phyloP scores from a whole-genome alignment of 2,888 invertebrate genomes.

The Teleiodes luculella region DNA sequence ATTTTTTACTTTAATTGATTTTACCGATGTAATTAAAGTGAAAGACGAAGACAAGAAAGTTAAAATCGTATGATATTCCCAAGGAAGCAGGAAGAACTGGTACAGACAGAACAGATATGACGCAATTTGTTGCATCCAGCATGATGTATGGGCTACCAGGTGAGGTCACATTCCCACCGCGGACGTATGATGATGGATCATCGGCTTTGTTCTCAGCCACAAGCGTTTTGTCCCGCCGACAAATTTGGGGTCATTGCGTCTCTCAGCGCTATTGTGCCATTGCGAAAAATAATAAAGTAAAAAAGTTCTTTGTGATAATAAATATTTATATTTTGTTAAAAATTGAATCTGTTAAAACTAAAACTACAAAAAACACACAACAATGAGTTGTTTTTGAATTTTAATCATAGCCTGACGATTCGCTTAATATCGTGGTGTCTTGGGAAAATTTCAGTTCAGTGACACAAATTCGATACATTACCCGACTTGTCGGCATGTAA shows the following conservation, averaged over 20 bases:
- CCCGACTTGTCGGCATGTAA: constrained; percentile 57
- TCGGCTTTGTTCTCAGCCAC: constrained; percentile 56
- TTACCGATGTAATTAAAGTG: not conserved
- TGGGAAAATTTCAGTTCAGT: not conserved
- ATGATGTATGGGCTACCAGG: constrained; percentile 68
- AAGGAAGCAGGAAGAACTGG: constrained; percentile 27
- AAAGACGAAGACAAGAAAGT: constrained; percentile 3
- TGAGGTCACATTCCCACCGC: constrained; percentile 64
- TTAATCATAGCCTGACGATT: not conserved
- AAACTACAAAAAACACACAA: too few species aligned
- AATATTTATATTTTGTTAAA: not conserved
- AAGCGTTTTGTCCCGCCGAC: constrained; percentile 58
- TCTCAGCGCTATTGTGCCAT: constrained; percentile 38
- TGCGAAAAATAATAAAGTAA: constrained; percentile 29
- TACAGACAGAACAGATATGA: constrained; percentile 29
- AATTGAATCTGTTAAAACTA: too few species aligned
- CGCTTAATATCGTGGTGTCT: not conserved
- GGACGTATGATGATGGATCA: constrained; percentile 75
- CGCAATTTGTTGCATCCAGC: constrained; percentile 46
- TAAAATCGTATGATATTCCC: constrained; percentile 26
- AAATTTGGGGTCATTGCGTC: constrained; percentile 67
- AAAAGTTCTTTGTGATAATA: constrained; percentile 2
- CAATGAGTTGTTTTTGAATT: not conserved
- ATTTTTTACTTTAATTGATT: not conserved
- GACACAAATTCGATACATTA: constrained; percentile 18